Evolutionary conservation across 2,797 vertebrate genomes (phyloP).

Genomic region (Eremophila alpestris): DNA sequence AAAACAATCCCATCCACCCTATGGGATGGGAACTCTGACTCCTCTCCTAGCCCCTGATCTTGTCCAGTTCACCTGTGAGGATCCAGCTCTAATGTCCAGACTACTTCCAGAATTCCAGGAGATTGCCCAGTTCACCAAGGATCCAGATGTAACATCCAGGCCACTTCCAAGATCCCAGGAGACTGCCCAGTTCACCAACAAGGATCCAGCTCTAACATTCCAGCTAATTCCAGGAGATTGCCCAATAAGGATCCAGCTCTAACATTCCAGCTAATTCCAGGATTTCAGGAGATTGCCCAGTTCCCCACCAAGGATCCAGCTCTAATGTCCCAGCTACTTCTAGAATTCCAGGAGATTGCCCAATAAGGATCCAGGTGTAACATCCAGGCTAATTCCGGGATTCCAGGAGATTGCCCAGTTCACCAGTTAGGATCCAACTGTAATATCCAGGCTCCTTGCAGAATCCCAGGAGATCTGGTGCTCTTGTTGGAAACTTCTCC

Average conservation of each 20-base stretch:
- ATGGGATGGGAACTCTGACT: background rate
- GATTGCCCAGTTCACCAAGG: background rate
- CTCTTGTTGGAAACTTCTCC: background rate
- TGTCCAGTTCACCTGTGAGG: background rate
- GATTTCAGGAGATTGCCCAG: background rate
- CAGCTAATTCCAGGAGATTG: background rate
- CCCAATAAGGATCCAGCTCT: background rate
- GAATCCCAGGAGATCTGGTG: background rate
- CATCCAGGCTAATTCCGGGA: background rate
- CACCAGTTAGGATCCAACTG: background rate
- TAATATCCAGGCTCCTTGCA: background rate
- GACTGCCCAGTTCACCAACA: background rate
- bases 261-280: background rate
- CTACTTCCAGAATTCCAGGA: background rate
- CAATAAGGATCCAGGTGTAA: no score
- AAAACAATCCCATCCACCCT: background rate
- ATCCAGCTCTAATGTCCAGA: background rate
- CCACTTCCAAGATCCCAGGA: rapidly evolving
- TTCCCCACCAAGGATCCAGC: no score
- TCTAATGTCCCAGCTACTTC: no score
- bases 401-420: background rate
- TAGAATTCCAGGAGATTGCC: no score
- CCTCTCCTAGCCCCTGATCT: background rate
- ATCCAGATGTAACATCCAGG: background rate
- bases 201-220: no score